Base-by-base conservation (phyloP, 2,888 invertebrate genomes). In the Labia minor region DNA sequence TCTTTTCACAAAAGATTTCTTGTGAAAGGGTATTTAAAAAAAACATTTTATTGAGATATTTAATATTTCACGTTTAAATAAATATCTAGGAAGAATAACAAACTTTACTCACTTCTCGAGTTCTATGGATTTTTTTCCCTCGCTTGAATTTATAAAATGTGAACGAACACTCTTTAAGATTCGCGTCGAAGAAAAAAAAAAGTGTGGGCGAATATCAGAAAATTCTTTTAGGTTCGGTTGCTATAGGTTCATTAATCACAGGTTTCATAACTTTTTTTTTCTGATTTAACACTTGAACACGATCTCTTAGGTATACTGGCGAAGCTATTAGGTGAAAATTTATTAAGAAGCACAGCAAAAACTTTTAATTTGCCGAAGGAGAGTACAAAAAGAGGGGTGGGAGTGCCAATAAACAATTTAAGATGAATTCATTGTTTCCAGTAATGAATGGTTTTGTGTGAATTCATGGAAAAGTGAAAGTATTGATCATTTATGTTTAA, bases 181-280 rank as follows among this genome's bases (percentile, higher is more conserved):
- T 49, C 49, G 49, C 14, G n/a, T 49, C n/a, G 49, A 49, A 49
- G n/a, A 14, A 26, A 49, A 49, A 49, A 49, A 49, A 49, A 49
- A 49, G 49, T 49, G 49, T 49, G 16, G 49, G 49, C 49, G 49
- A 49, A 49, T 49, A 49, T 49, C 49, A 49, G 49, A 49, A 49
- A 49, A 49, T 49, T 49, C 49, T 49, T 49, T 49, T 49, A 49
- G 3, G 49, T 49, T n/a, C 26, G 26, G 26, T 14, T 49, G 49
- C 49, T 49, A 49, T n/a, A 14, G 2, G 49, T 49, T 49, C 49
- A 49, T 49, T 49, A 49, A 49, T 49, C 49, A 49, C 49, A 49
- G 49, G 49, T 49, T 49, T 49, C 49, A 49, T 49, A 49, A 49
- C 49, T 49, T 49, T 49, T 49, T 49, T 49, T 49, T 49, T 49